A percentile compares a stretch with the other conserved stretches of the same genome.
Evolutionary conservation across 2,888 invertebrate species (phyloP).

Genomic region (Folsomia candida): DNA sequence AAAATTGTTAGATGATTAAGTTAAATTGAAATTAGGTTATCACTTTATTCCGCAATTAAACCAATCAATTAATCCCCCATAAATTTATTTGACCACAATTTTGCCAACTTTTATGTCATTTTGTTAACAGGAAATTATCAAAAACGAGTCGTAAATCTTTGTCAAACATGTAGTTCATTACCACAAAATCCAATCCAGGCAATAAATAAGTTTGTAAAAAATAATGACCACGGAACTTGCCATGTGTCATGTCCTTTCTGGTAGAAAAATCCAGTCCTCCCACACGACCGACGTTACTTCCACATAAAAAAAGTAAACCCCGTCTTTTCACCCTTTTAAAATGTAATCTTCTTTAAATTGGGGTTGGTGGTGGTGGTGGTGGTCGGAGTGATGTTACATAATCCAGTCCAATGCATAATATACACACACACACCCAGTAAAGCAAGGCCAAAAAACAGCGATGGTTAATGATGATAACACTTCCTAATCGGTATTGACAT

Average conservation of each 20-base stretch:
- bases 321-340: background rate
- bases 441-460: background rate
- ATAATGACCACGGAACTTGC: too few species aligned
- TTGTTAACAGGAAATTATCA: too few species aligned
- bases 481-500: constrained; percentile 5
- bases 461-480: constrained; percentile 6
- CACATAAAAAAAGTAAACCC: background rate
- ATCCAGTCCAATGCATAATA: background rate
- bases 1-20: too few species aligned
- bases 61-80: too few species aligned
- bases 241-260: background rate
- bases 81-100: too few species aligned
- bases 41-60: too few species aligned
- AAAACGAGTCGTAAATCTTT: too few species aligned
- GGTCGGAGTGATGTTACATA: background rate
- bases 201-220: background rate
- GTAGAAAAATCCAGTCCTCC: background rate
- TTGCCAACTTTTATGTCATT: background rate
- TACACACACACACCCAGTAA: background rate
- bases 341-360: constrained; percentile 3
- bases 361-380: background rate
- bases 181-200: background rate
- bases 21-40: too few species aligned
- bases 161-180: too few species aligned
- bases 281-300: background rate